Percentiles rank a stretch among this genome's conserved stretches.
Evolutionary conservation across 2,113 vertebrate genomes (phyloP).

Genomic region (Ivindomyrus marchei): DNA sequence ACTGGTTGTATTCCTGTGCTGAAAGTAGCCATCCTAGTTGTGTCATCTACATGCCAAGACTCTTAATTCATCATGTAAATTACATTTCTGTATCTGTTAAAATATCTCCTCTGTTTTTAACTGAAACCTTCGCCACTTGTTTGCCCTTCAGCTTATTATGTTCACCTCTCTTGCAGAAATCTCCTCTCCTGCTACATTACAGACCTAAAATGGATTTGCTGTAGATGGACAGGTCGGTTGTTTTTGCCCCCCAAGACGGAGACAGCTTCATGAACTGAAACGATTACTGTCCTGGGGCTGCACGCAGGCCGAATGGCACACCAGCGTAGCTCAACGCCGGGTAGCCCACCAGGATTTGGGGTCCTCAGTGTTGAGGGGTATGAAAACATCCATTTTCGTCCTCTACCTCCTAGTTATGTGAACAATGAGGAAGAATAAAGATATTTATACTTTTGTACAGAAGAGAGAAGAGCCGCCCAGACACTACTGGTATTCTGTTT

Average conservation of each 20-base stretch:
- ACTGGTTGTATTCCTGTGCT: neutral
- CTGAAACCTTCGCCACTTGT: neutral
- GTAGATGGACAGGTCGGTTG: conserved; percentile 74
- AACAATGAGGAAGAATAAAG: conserved; percentile 62
- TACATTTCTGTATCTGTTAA: neutral
- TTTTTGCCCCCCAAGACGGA: conserved; percentile 63
- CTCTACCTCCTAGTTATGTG: conserved; percentile 63
- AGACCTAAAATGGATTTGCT: conserved; percentile 99
- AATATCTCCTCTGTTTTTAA: neutral
- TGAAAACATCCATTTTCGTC: conserved; percentile 45
- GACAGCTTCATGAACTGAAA: conserved; percentile 43
- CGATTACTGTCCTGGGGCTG: neutral
- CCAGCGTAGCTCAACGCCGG: neutral
- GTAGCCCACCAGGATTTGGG: conserved; percentile 38
- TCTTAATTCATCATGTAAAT: neutral
- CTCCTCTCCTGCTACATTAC: conserved; percentile 97
- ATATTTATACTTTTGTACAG: conserved; percentile 94
- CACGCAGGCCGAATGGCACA: neutral
- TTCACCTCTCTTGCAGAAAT: conserved; percentile 73
- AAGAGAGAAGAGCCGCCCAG: conserved; percentile 68
- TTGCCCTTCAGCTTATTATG: conserved; percentile 20
- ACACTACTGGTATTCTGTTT: conserved; percentile 88
- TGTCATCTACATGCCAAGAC: neutral
- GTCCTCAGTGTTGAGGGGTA: conserved; percentile 44
- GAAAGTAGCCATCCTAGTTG: neutral